Evolutionary conservation across 2,888 invertebrate species (phyloP), one percentile per base, ranked within the genome.

Genomic region (Rhogogaster chlorosoma): DNA sequence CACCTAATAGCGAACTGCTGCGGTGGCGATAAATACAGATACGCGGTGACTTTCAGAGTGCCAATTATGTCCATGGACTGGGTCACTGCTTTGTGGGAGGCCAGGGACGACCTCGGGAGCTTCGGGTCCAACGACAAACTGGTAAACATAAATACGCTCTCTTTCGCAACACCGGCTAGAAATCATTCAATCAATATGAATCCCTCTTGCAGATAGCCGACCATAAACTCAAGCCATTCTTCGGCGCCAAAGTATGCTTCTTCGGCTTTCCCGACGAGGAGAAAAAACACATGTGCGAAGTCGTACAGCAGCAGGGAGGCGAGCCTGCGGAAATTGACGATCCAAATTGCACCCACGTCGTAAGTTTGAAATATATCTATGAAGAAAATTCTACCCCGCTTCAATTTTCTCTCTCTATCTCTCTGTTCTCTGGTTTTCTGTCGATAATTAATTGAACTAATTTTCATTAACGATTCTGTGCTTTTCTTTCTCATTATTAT

Each of bases 11-110:
- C 99, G 87, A 97, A 97, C 91, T 95, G 96, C 90, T 97, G 97
- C 90, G 97, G 97, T 75, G 98, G 99, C 86, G 97, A 98, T 90
- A 99, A 99, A 94, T 99, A 99, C 94, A 96, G 97, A 94, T 98
- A 98, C 94, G 99, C 99, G 85, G 97, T 97, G 87, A 97, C 97
- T 85, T 97, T 98, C 94, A 96, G 97, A 85, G 96, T 98, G 90
- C 98, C 98, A 42, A 97, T 99, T 88, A 96, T 99, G 94, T 96
- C 96, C 88, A 96, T 97, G 85, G 96, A 96, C 86, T 99, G 99
- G 99, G 97, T 99, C 26, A 95, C 96, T 92, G 95, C 96, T 87
- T 96, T 97, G 87, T 99, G 99, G 99, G 96, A 97, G 87, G 95
- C 96, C 88, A 96, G 97, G 90, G 95, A 96, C 91, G 95, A 97